A percentile compares a stretch with the other conserved stretches of the same genome.
These are phyloP conservation scores for Drosophila rhopaloa DNA, from an alignment of 1,140 invertebrate genomes.

Conservation along the genomic window DNA sequence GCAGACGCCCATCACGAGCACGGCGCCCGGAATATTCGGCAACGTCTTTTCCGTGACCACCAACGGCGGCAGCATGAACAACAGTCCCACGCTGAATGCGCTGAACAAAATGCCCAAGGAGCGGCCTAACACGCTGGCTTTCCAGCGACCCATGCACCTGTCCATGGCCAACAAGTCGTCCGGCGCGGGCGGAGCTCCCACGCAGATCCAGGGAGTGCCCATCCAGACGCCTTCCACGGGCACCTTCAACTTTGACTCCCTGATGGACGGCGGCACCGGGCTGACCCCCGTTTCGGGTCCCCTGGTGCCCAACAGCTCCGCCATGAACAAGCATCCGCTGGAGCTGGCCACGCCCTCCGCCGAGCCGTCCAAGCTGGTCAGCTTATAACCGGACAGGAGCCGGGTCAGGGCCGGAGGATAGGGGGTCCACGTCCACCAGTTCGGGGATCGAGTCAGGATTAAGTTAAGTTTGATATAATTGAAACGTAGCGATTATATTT, in stretches of 20 bases:
- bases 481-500: slow-evolving; percentile 25
- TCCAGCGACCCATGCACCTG: slow-evolving; percentile 72
- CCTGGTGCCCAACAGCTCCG: slow-evolving; percentile 88
- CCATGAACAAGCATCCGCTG: slow-evolving; percentile 88
- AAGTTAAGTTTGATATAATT: slow-evolving; percentile 67
- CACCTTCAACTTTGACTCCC: slow-evolving; percentile 95
- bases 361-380: slow-evolving; percentile 90
- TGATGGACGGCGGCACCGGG: slow-evolving; percentile 96
- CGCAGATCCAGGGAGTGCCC: slow-evolving; percentile 90
- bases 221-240: slow-evolving; percentile 95
- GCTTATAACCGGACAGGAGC: slow-evolving; percentile 87
- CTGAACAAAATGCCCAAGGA: slow-evolving; percentile 84
- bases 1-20: slow-evolving; percentile 70
- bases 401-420: slow-evolving; percentile 3
- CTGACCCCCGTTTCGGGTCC: slow-evolving; percentile 92
- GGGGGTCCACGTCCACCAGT: background rate
- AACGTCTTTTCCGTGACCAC: slow-evolving; percentile 32
- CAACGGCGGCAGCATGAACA: slow-evolving; percentile 36
- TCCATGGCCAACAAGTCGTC: slow-evolving; percentile 16
- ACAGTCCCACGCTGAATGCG: slow-evolving; percentile 80
- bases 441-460: slow-evolving; percentile 60
- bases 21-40: slow-evolving; percentile 59
- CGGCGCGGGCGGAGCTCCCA: slow-evolving; percentile 69
- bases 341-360: slow-evolving; percentile 89
- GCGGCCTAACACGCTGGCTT: slow-evolving; percentile 87